Conservation (phyloP, 2,113 vertebrate species). For the Siphamia tubifer region DNA sequence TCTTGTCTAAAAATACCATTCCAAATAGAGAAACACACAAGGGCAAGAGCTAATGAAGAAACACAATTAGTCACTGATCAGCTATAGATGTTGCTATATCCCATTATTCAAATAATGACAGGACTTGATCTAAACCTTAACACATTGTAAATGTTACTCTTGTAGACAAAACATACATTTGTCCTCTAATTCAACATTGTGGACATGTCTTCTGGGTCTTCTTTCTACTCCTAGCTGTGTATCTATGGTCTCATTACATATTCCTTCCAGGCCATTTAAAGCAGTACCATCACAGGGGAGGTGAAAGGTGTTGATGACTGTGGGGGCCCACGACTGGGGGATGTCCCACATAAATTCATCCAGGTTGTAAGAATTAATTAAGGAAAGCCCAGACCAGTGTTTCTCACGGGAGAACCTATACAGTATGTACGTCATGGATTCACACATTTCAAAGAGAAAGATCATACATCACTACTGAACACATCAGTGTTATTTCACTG, state of each 20-base stretch:
- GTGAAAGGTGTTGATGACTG: conserved; percentile 20
- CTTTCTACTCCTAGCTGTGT: neutral
- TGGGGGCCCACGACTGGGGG: neutral
- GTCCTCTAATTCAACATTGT: conserved; percentile 16
- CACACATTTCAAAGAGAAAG: neutral
- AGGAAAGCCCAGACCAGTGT: neutral
- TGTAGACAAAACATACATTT: conserved; percentile 4
- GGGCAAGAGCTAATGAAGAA: neutral
- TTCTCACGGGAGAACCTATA: neutral
- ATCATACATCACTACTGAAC: neutral
- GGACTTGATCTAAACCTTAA: too few relatives aligned
- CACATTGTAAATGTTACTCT: neutral
- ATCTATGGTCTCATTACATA: conserved; percentile 17
- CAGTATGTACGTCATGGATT: neutral
- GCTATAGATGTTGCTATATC: too few relatives aligned
- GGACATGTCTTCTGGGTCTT: conserved; percentile 6
- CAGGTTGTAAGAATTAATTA: conserved; percentile 25
- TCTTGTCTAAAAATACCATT: conserved; percentile 2
- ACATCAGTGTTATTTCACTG: neutral
- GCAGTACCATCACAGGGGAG: conserved; percentile 21
- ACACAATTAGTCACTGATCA: neutral
- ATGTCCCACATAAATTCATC: conserved; percentile 6
- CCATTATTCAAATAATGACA: too few relatives aligned
- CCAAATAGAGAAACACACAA: neutral
- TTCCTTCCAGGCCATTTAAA: conserved; percentile 32